Conservation (phyloP, 2,797 vertebrate species). For the Sebastes reedi region DNA sequence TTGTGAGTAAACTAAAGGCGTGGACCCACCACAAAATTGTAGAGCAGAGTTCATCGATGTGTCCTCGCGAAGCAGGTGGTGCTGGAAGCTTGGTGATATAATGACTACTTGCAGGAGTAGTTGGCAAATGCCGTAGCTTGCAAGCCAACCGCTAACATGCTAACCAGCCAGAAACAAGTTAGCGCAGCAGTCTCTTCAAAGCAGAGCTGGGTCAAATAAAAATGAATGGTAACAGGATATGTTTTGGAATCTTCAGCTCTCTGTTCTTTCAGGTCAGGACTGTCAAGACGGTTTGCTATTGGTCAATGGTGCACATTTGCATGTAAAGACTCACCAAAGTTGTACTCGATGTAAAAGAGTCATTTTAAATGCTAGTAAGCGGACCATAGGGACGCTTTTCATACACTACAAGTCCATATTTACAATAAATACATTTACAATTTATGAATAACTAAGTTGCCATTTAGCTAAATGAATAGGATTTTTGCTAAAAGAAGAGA, state of each 20-base stretch:
- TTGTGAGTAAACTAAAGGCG: not conserved
- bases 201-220: too few relatives aligned
- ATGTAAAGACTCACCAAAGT: too few relatives aligned
- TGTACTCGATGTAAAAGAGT: not conserved
- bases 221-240: too few relatives aligned
- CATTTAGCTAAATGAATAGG: too few relatives aligned
- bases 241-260: too few relatives aligned
- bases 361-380: not conserved
- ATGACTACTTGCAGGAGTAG: not conserved
- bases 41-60: not conserved
- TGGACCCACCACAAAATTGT: accelerated
- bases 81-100: not conserved
- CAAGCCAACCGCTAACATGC: not conserved
- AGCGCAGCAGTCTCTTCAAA: not conserved
- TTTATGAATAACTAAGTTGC: too few relatives aligned
- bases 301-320: too few relatives aligned
- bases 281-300: too few relatives aligned
- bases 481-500: not conserved
- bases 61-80: not conserved
- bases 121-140: not conserved
- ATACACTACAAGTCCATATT: not conserved
- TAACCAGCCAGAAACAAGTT: not conserved
- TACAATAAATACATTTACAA: too few relatives aligned
- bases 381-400: not conserved
- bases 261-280: too few relatives aligned